These are phyloP conservation scores for Mormyrus proboscirostris DNA, from an alignment of 2,797 vertebrate species.

Conservation along the genomic window DNA sequence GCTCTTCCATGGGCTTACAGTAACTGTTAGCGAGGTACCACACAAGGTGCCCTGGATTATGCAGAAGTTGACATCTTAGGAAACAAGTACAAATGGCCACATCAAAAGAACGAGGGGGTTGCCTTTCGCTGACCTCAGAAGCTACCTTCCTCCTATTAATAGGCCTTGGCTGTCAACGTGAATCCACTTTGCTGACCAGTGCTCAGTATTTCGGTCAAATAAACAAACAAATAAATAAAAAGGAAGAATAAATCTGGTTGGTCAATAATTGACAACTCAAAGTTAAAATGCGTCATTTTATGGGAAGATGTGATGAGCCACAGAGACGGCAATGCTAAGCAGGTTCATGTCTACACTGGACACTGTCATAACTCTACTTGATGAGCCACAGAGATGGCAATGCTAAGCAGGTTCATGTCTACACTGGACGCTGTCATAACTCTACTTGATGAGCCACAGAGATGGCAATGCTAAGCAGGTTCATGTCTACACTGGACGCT, in stretches of 20 bases:
- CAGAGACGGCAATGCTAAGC: neutral
- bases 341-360: no score
- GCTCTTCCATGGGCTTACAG: neutral
- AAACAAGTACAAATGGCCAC: constrained; percentile 47
- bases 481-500: neutral
- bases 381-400: no score
- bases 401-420: neutral
- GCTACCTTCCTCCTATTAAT: constrained; percentile 56
- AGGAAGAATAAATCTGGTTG: neutral
- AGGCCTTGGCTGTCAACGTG: constrained; percentile 45
- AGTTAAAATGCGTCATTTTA: neutral
- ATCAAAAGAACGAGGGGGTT: constrained; percentile 44
- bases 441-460: no score
- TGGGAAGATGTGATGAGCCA: neutral
- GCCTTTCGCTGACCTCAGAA: constrained; percentile 57
- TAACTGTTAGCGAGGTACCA: constrained; percentile 30
- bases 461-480: no score
- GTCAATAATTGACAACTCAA: neutral
- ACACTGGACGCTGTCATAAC: neutral
- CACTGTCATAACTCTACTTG: no score
- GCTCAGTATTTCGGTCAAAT: neutral
- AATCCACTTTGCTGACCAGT: constrained; percentile 27
- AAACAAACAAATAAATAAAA: neutral
- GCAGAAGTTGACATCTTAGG: constrained; percentile 38
- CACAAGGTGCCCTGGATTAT: constrained; percentile 45